Evolutionary conservation across 2,113 vertebrate genomes (phyloP).

Genomic region (Tupaia chinensis): DNA sequence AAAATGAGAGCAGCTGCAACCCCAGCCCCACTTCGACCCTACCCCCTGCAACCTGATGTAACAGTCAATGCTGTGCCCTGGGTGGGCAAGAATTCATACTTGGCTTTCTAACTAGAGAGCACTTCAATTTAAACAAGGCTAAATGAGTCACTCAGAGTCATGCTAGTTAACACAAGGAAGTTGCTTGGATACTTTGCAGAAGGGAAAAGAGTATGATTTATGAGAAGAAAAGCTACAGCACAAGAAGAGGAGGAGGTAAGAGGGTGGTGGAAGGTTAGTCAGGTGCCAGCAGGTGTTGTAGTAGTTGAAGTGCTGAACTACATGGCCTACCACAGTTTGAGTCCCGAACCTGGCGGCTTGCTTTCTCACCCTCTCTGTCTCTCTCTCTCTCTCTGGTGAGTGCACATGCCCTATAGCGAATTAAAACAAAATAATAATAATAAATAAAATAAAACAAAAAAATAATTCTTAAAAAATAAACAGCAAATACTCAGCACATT

Average conservation of each 20-base stretch:
- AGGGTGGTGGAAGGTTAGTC: background rate
- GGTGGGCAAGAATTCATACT: background rate
- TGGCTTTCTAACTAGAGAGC: background rate
- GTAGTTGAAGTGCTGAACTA: too few relatives aligned
- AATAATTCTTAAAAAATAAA: too few relatives aligned
- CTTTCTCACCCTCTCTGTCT: too few relatives aligned
- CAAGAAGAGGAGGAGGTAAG: background rate
- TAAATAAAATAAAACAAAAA: too few relatives aligned
- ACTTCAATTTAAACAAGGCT: background rate
- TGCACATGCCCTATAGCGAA: too few relatives aligned
- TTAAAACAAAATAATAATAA: too few relatives aligned
- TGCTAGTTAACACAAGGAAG: background rate
- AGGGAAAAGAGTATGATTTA: background rate
- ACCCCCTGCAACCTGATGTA: background rate
- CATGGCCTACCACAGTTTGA: too few relatives aligned
- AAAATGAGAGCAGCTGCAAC: background rate
- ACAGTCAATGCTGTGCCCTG: background rate
- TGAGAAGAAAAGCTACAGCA: background rate
- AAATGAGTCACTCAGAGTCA: background rate
- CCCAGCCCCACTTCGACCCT: background rate
- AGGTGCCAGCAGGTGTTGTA: background rate
- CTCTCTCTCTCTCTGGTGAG: too few relatives aligned
- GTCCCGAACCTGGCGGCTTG: too few relatives aligned
- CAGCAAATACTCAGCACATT: background rate
- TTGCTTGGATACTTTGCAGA: background rate